phyloP scores from a whole-genome alignment of 2,113 vertebrate genomes.

The Sinosuthora webbiana region DNA sequence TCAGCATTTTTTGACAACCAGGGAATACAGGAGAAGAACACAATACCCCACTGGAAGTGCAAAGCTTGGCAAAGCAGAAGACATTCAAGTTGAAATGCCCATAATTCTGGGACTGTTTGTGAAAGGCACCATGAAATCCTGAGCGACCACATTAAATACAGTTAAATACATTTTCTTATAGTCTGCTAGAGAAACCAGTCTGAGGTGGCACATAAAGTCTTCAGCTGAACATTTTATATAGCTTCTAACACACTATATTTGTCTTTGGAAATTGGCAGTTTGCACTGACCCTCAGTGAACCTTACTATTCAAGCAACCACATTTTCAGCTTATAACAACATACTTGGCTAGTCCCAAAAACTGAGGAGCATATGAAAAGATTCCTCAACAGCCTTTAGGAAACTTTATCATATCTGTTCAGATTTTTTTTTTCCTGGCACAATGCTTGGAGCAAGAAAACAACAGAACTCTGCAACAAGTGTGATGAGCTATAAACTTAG shows the following conservation, averaged over 20 bases:
- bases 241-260: slow-evolving; percentile 28
- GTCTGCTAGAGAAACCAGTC: not conserved
- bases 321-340: not conserved
- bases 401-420: not conserved
- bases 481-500: not conserved
- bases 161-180: slow-evolving; percentile 29
- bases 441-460: not conserved
- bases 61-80: not conserved
- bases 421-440: not conserved
- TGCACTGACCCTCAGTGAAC: not conserved
- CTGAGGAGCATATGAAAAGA: not conserved
- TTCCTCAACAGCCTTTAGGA: not conserved
- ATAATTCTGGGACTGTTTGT: not conserved
- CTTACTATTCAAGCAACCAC: slow-evolving; percentile 36
- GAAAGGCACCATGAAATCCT: not conserved
- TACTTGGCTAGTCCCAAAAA: not conserved
- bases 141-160: slow-evolving; percentile 10
- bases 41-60: not conserved
- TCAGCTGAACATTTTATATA: slow-evolving; percentile 33
- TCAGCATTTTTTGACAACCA: not conserved
- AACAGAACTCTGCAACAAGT: not conserved
- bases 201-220: slow-evolving; percentile 25
- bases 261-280: slow-evolving; percentile 41
- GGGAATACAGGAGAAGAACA: not conserved
- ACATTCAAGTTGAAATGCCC: not conserved